Evolutionary conservation across 2,113 vertebrate genomes (phyloP), one percentile per base, ranked within the genome.

Genomic region (Labeo rohita): DNA sequence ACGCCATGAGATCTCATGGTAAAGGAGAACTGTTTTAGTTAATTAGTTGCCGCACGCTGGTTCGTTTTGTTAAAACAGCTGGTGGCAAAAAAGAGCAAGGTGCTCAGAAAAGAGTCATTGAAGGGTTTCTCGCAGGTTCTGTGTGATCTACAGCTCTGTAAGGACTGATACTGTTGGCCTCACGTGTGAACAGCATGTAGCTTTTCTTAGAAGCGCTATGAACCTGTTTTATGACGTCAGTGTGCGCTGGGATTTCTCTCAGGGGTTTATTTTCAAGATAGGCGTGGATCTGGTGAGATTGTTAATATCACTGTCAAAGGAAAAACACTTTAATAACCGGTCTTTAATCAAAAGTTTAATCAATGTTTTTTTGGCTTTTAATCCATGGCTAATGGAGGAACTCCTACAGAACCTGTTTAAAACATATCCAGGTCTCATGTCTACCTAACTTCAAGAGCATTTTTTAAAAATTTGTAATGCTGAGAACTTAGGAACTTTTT

Each of bases 21-120:
- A 79, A 36, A 80, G 8, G 56, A 21, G 59, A 80, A 73, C 52
- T 73, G 65, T 73, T 78, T 80, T 70, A 52, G 74, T 61, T 59
- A 63, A 78, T 75, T 84, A 84, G 82, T 54, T 59, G 21, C 28
- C 12, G n/a, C 50, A 59, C 16, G 21, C 34, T 8, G 82, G 59
- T 54, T 84, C 7, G 50, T 73, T 83, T 84, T 74, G 82, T 84
- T 84, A 73, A 73, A 73, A 73, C 34, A 23, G 50, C 52, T 84
- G 49, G 28, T 10, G 39, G 23, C 11, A 39, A 52, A 70, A 83
- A 52, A 52, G 49, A 73, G 81, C 81, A 70, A 43, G 34, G 81
- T 73, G 68, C 18, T 66, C 49, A 18, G 8, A 23, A 54, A 52
- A 54, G 75, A 23, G 23, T 76, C 13, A 52, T 23, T 3, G 0